Conservation (phyloP, 2,797 vertebrate genomes). For the Chiroxiphia lanceolata region DNA sequence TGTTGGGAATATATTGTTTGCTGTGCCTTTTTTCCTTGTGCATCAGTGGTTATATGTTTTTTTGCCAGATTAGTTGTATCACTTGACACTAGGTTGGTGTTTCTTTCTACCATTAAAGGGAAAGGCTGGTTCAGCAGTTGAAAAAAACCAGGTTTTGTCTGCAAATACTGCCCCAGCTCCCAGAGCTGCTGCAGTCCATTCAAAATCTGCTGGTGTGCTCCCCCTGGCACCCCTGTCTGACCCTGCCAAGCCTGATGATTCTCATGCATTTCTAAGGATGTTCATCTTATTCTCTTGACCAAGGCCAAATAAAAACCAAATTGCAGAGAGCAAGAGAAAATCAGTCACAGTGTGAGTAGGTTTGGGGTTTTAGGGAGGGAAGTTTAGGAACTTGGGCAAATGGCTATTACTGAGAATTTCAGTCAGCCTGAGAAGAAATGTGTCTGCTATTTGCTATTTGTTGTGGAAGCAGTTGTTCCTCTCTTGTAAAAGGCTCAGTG, state of each 20-base stretch:
- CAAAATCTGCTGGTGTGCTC: not conserved
- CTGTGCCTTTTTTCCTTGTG: not conserved
- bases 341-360: not conserved
- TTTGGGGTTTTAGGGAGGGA: not conserved
- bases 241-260: not conserved
- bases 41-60: not conserved
- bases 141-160: not conserved
- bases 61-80: not conserved
- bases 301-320: not conserved
- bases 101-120: not conserved
- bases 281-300: not conserved
- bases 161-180: not conserved
- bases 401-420: not conserved
- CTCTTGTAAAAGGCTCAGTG: not conserved
- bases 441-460: not conserved
- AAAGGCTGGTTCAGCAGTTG: not conserved
- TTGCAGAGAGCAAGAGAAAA: not conserved
- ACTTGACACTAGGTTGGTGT: not conserved
- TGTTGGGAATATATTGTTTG: accelerated
- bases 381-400: not conserved
- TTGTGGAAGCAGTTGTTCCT: not conserved
- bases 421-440: not conserved
- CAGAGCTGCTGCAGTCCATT: not conserved
- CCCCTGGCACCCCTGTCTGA: not conserved
- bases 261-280: not conserved